Base-by-base conservation (phyloP, 2,797 vertebrate genomes). In the Notoglanidium macrostoma region DNA sequence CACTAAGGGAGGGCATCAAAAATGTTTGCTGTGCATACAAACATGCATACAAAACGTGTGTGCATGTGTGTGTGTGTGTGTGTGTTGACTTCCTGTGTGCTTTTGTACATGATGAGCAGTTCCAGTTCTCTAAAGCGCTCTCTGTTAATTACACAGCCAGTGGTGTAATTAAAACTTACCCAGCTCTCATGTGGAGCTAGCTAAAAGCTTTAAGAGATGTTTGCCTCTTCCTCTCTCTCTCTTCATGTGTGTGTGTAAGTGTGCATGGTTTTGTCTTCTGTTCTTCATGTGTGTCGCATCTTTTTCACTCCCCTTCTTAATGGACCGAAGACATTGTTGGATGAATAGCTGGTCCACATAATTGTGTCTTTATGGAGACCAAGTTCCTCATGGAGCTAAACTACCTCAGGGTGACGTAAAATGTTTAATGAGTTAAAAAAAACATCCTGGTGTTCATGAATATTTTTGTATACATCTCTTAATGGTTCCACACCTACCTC, bases 131-230 rank as follows among this genome's bases (percentile, higher is more conserved):
- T 19, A 78, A 86, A 55, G 59, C 74, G 67, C 85, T 79, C 74
- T 85, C 76, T 46, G 84, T 21, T 87, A 72, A 88, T 89, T 85
- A 89, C 76, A 85, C 86, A 81, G 61, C 84, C 70, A 84, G 84
- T 77, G 79, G 84, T 29, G 32, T 87, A 84, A 89, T 90, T 91
- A 89, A 70, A 81, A 74, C 61, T 21, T 81, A 82, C 61, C 70
- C 67, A 17, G 57, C 65, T 84, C 67, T 87, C 76, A 74, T 49
- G 83, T 49, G 61, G 49, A 76, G 82, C 21, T 61, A 82, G 68
- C 46, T 49, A 77, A 86, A 87, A 61, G 77, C 76, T 87, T 82
- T 59, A 82, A 76, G 15, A 55, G 81, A 55, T 46, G 10, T 5
- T 23, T 21, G 9, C 23, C 44, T 54, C 23, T 49, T 44, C 29